Evolutionary conservation across 2,888 invertebrate species (phyloP).

Genomic region (Drosophila maculinotata): DNA sequence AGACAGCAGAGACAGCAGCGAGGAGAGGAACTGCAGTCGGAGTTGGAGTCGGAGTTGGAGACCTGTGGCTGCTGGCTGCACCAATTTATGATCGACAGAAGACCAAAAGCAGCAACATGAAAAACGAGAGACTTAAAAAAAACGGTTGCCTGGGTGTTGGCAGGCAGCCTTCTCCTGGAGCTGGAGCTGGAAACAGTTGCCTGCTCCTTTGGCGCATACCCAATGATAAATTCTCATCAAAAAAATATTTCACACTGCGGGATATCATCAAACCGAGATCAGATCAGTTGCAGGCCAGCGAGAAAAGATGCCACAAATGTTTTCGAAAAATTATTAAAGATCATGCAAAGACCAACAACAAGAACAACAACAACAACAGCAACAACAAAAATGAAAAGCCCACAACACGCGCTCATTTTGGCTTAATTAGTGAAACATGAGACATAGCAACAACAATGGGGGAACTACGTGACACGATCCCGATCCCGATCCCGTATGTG

Average conservation of each 20-base stretch:
- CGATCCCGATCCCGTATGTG: constrained; percentile 44
- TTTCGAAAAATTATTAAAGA: constrained; percentile 77
- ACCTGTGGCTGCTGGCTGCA: constrained; percentile 54
- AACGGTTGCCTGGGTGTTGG: constrained; percentile 52
- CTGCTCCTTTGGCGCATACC: constrained; percentile 40
- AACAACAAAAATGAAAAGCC: constrained; percentile 18
- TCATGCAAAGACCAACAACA: constrained; percentile 66
- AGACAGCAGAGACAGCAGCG: constrained; percentile 36
- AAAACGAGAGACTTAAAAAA: constrained; percentile 15
- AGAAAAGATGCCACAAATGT: constrained; percentile 64
- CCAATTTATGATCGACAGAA: constrained; percentile 79
- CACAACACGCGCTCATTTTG: constrained; percentile 74
- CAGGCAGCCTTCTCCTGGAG: constrained; percentile 33
- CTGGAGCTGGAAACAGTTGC: constrained; percentile 13
- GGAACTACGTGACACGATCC: constrained; percentile 38
- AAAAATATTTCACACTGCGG: constrained; percentile 78
- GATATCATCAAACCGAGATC: constrained; percentile 71
- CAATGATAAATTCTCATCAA: constrained; percentile 81
- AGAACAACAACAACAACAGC: neutral
- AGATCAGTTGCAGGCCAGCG: constrained; percentile 36
- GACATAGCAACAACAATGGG: constrained; percentile 34
- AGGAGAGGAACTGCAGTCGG: constrained; percentile 34
- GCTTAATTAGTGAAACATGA: constrained; percentile 79
- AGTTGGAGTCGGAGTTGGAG: constrained; percentile 14
- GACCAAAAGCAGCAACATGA: constrained; percentile 45